phyloP scores from a whole-genome alignment of 2,113 vertebrate genomes.

The Paralichthys olivaceus region DNA sequence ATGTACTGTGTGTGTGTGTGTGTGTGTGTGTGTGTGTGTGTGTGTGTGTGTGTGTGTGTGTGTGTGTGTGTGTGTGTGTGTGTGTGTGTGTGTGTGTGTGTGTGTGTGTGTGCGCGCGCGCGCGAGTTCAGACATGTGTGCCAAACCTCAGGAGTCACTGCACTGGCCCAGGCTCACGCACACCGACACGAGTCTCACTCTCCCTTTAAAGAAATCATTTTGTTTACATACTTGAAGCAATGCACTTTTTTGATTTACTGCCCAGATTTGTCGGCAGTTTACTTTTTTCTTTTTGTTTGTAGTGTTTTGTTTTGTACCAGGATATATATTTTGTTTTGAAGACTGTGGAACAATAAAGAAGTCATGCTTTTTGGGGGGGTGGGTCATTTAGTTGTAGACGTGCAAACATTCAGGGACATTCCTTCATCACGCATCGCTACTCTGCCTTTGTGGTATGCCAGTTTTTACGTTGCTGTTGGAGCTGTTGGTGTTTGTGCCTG shows the following conservation, averaged over 20 bases:
- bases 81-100: slow-evolving; percentile 18
- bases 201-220: slow-evolving; percentile 72
- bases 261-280: slow-evolving; percentile 38
- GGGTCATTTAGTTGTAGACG: slow-evolving; percentile 54
- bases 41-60: slow-evolving; percentile 32
- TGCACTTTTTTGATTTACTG: slow-evolving; percentile 79
- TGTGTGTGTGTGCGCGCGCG: slow-evolving; percentile 28
- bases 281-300: slow-evolving; percentile 31
- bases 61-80: neutral
- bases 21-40: slow-evolving; percentile 24
- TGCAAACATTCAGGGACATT: slow-evolving; percentile 77
- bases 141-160: slow-evolving; percentile 74
- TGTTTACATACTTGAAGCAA: slow-evolving; percentile 85
- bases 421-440: slow-evolving; percentile 41
- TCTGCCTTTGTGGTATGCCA: slow-evolving; percentile 33
- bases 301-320: slow-evolving; percentile 33
- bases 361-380: slow-evolving; percentile 25
- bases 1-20: slow-evolving; percentile 19
- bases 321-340: slow-evolving; percentile 45
- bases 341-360: slow-evolving; percentile 49
- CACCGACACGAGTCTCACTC: slow-evolving; percentile 49
- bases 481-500: slow-evolving; percentile 43
- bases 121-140: slow-evolving; percentile 55
- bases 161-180: slow-evolving; percentile 59
- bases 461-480: slow-evolving; percentile 9